Evolutionary conservation across 2,888 invertebrate genomes (phyloP).

Genomic region (Zygaena filipendulae): DNA sequence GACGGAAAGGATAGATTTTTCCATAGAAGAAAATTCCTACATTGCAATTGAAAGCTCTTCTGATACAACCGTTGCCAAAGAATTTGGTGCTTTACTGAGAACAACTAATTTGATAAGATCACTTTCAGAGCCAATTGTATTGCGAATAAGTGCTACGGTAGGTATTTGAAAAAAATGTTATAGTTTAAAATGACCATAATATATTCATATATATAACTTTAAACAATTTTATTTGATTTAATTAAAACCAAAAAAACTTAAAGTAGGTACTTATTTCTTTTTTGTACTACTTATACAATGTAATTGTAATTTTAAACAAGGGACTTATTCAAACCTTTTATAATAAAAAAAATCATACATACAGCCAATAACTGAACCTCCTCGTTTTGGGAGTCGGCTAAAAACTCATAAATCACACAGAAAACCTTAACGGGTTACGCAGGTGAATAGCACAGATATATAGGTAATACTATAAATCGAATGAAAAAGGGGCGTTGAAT

Average conservation of each 20-base stretch:
- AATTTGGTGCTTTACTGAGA: constrained; percentile 37
- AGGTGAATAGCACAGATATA: too few species aligned
- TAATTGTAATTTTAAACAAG: constrained; percentile 1
- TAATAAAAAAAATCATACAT: too few species aligned
- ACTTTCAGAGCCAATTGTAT: constrained; percentile 33
- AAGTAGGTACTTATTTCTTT: constrained; percentile 1
- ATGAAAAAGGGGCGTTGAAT: too few species aligned
- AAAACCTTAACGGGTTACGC: too few species aligned
- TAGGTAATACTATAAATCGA: too few species aligned
- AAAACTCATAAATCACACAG: too few species aligned
- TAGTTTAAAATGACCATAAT: constrained; percentile 8
- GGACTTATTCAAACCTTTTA: too few species aligned
- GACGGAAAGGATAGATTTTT: constrained; percentile 42
- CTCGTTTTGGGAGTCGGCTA: too few species aligned
- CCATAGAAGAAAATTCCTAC: constrained; percentile 37
- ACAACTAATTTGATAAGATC: constrained; percentile 41
- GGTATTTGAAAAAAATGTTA: constrained; percentile 19
- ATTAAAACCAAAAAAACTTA: too few species aligned
- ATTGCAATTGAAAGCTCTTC: constrained; percentile 37
- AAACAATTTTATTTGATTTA: too few species aligned
- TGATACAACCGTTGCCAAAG: constrained; percentile 28
- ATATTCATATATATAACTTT: too few species aligned
- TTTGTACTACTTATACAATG: background rate
- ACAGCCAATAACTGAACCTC: too few species aligned
- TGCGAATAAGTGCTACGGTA: constrained; percentile 50